Base-by-base conservation (phyloP, 2,113 vertebrate species). In the Polypterus bichir region DNA sequence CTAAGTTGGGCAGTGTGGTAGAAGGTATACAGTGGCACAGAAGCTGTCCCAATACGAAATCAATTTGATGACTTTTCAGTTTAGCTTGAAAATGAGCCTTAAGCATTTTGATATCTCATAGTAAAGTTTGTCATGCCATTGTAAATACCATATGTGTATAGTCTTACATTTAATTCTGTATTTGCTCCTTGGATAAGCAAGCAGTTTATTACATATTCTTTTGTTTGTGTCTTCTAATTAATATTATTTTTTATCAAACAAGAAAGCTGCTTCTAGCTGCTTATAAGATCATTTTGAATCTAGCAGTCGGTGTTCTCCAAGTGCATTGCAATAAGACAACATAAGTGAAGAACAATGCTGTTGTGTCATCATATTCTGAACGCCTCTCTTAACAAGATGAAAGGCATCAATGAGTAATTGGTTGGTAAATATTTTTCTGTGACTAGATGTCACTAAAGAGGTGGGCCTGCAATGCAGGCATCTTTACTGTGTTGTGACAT, bases 371-470 rank as follows among this genome's bases (percentile, higher is more conserved):
- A 72, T 68, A 66, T 55, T 60, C 7, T 44, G 69, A 68, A 62
- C 69, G 64, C 53, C 69, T n/a, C 65, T 63, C 68, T 68, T 74
- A 73, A 66, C 60, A 65, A 78, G 78, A 78, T 72, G 77, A 80
- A 69, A 70, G 69, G 67, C 72, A 71, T 75, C 68, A 66, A 66
- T 71, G 66, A 76, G 74, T 83, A 82, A 83, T 84, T 81, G 82
- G 74, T 68, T 60, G 74, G 74, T 80, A 81, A 82, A 83, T 76
- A 79, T 77, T 79, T 78, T 77, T 69, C 74, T 68, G 64, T 61
- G 78, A 75, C 76, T 76, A 72, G 75, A 79, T 67, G 66, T 78
- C 78, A 79, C 73, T 63, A 62, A 48, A 56, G 57, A 62, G 65
- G 44, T 48, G 64, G 58, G 66, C 59, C 49, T 74, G 73, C 68